Evolutionary conservation across 2,113 vertebrate species (phyloP), one percentile per base, ranked within the genome.

Genomic region (Ptilonorhynchus violaceus): DNA sequence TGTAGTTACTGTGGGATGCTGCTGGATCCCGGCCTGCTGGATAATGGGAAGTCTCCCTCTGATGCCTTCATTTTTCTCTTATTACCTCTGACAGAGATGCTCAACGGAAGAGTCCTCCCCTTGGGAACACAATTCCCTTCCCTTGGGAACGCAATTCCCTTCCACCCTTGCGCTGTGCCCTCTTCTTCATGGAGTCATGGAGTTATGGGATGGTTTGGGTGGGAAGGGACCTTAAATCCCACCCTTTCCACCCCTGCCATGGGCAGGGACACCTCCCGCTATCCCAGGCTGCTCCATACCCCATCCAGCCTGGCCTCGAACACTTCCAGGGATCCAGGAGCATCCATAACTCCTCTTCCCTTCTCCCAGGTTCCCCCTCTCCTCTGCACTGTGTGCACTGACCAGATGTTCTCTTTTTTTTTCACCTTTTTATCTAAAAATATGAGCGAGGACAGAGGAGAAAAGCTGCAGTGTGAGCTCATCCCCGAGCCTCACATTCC

Each of bases 211-310:
- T 28, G 47, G 28, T 46, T 69, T 33, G 27, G 27, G 27, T 46
- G 9, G 31, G 15, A 47, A 62, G 11, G 7, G 55, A 62, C 23
- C 18, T 46, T 7, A 9, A 30, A 69, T 8, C n/a, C 39, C 64
- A 46, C 18, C 39, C 33, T 2, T 9, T 35, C 72, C 35, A 49
- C 23, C 41, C 81, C 8, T 3, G 3, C 70, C 53, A 11, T 5
- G 27, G 42, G 2, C 73, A 62, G n/a, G 33, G 55, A n/a, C 85
- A 70, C 10, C 24, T 68, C 7, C 39, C 33, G 11, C 12, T 7
- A 0, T 46, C 47, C n/a, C 64, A 30, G n/a, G 64, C 0, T 4
- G 47, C 3, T 53, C 47, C 85, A 53, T 13, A 4, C 14, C 46
- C 63, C 31, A 4, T 59, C 84, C 63, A 52, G 0, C 55, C 63